phyloP scores from a whole-genome alignment of 2,797 vertebrate species.

The Esox lucius region DNA sequence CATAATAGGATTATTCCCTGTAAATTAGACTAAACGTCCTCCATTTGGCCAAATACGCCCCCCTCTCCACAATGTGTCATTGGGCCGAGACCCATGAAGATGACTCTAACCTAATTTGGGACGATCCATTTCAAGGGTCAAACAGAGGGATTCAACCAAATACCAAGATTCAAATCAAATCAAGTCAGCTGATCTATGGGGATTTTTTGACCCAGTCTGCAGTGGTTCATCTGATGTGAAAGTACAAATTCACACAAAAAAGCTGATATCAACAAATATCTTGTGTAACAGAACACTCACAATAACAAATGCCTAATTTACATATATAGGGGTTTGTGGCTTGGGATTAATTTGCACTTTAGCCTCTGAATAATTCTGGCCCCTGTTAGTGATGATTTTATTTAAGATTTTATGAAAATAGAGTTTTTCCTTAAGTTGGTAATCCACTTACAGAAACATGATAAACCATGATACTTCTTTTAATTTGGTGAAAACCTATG shows the following conservation, averaged over 20 bases:
- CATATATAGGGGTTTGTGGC: not conserved
- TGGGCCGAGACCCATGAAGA: not conserved
- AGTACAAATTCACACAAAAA: not conserved
- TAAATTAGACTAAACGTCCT: slow-evolving; percentile 1
- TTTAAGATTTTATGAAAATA: too few species aligned
- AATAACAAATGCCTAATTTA: not conserved
- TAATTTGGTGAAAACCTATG: too few species aligned
- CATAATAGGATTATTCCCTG: slow-evolving; percentile 2
- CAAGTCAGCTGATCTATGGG: not conserved
- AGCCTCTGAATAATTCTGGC: not conserved
- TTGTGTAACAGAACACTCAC: not conserved
- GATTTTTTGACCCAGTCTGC: not conserved
- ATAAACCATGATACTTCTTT: too few species aligned
- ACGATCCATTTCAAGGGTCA: not conserved
- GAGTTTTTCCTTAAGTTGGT: too few species aligned
- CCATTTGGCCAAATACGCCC: not conserved
- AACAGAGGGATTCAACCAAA: not conserved
- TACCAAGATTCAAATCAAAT: not conserved
- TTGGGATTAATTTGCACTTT: not conserved
- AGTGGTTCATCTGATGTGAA: not conserved
- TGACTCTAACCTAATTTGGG: slow-evolving; percentile 1
- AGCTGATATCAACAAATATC: slow-evolving; percentile 1
- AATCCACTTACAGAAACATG: too few species aligned
- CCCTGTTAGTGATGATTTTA: not conserved
- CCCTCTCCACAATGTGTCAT: not conserved